Conservation (phyloP, 1,140 invertebrate genomes). For the Euura lappo region DNA sequence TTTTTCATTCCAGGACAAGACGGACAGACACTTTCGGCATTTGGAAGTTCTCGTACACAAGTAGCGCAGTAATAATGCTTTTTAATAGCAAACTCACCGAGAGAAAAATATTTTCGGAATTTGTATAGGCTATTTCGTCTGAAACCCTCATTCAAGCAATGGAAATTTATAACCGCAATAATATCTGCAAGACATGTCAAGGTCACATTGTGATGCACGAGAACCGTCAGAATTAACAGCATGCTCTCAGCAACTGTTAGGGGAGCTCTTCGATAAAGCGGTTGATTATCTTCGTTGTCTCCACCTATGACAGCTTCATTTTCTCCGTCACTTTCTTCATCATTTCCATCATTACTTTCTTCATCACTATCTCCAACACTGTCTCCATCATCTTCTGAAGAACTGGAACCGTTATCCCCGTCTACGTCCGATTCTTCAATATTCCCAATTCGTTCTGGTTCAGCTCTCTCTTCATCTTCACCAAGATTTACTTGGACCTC, state of each 20-base stretch:
- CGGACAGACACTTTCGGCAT: conserved; percentile 6
- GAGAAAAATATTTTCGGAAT: conserved; percentile 22
- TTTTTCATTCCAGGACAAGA: conserved; percentile 18
- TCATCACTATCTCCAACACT: neutral
- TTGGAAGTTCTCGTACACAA: conserved; percentile 9
- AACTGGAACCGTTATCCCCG: neutral
- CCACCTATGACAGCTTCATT: neutral
- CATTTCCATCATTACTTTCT: neutral
- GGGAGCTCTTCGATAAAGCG: conserved; percentile 12
- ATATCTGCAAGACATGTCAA: neutral
- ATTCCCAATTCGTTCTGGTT: neutral
- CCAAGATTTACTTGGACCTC: neutral
- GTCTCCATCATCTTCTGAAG: neutral
- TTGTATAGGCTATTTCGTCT: conserved; percentile 19
- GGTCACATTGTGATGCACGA: neutral
- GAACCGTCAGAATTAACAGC: conserved; percentile 18
- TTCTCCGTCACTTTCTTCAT: neutral
- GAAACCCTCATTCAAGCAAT: conserved; percentile 12
- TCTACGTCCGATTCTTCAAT: neutral
- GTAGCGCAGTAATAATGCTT: conserved; percentile 23
- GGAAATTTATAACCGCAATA: conserved; percentile 17
- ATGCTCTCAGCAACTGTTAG: conserved; percentile 18
- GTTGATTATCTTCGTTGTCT: neutral
- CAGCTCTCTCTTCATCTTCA: neutral
- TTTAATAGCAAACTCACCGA: conserved; percentile 1